Base-by-base conservation (phyloP, 2,113 vertebrate genomes). In the Tamias sibiricus region DNA sequence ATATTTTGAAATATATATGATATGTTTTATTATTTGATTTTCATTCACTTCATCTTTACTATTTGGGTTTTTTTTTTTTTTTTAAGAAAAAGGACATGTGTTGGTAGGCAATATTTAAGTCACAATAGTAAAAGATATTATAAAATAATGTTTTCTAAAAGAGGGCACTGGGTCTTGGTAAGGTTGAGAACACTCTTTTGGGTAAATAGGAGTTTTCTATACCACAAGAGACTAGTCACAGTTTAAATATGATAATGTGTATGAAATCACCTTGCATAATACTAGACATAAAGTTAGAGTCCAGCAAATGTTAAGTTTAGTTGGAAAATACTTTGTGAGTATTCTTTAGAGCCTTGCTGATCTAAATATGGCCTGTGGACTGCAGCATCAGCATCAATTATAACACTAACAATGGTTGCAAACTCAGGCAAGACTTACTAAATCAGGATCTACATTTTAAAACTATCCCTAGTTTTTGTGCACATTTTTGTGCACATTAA, bases 41-140 rank as follows among this genome's bases (percentile, higher is more conserved):
- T 94, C 28, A 69, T 84, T 84, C 54, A 66, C 90, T 92, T 94
- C 11, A 81, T 68, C 28, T 87, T 89, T 95, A 84, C n/a, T 7
- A 94, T 28, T 47, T 90, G 85, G 14, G 84, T 37, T 47, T 59
- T 95, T 93, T 44, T 37, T 71, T 75, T 79, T 79, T 81, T 71
- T 52, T 19, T 20, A 68, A 85, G n/a, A 68, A 91, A 84, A 84
- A 26, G 44, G 81, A 14, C 1, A 8, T 62, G 28, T 54, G 28
- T 54, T n/a, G 57, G 62, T 83, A 86, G 54, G 30, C 62, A 87
- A 35, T 95, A 42, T 79, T 94, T 95, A 84, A 66, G 64, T 81
- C 64, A 93, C 16, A 17, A 44, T 76, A 28, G 37, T 68, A 85
- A 89, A 88, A 84, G 8, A 8, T 76, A 42, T 94, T 80, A 62